phyloP scores from a whole-genome alignment of 2,113 vertebrate species.

The Dasyprocta punctata region DNA sequence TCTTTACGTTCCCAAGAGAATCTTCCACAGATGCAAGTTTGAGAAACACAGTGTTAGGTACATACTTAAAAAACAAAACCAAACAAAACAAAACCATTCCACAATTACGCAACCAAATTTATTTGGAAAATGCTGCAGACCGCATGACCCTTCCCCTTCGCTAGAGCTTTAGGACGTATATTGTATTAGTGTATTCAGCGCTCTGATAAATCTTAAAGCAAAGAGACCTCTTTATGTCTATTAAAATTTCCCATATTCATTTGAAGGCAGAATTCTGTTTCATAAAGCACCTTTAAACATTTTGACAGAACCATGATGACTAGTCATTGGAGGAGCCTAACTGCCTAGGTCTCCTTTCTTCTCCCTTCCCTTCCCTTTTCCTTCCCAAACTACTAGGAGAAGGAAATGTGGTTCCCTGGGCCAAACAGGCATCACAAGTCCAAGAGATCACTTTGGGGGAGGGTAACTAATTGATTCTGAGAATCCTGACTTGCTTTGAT shows the following conservation, averaged over 20 bases:
- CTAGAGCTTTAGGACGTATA: neutral
- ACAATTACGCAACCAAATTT: neutral
- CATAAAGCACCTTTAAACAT: neutral
- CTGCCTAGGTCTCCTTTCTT: neutral
- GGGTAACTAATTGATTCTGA: constrained; percentile 8
- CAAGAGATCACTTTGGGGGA: neutral
- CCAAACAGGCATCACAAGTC: neutral
- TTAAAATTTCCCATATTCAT: neutral
- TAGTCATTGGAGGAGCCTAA: too few species aligned
- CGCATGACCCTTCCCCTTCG: accelerated
- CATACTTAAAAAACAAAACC: neutral
- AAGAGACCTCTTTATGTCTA: neutral
- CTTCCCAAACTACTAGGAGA: neutral
- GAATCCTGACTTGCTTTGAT: constrained; percentile 29
- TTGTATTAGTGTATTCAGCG: neutral
- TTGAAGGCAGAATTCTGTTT: neutral
- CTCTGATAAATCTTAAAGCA: neutral
- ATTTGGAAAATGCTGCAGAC: neutral
- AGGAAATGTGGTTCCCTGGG: neutral
- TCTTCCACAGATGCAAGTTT: neutral
- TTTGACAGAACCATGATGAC: neutral
- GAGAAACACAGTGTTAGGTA: neutral
- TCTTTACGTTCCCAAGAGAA: neutral
- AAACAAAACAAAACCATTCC: neutral
- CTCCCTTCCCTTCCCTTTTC: neutral